phyloP scores from a whole-genome alignment of 2,113 vertebrate genomes.

The Okapia johnstoni region DNA sequence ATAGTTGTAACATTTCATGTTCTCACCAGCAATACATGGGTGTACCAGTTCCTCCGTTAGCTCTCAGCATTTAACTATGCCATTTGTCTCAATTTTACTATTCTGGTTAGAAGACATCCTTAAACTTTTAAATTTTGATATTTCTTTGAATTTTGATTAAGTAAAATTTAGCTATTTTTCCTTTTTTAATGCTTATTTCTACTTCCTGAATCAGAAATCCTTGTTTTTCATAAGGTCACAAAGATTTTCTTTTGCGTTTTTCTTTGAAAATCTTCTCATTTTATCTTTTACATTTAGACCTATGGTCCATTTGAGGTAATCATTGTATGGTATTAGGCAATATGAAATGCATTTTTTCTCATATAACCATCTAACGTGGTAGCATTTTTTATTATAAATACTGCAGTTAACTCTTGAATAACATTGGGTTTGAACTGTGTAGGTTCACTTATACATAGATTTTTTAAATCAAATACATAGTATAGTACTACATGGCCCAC shows the following conservation, averaged over 20 bases:
- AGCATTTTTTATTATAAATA: neutral
- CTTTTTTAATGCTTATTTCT: neutral
- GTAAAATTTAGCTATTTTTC: neutral
- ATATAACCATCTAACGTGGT: neutral
- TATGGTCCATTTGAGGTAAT: neutral
- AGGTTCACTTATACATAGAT: neutral
- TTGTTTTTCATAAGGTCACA: neutral
- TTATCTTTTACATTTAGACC: neutral
- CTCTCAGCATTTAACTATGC: neutral
- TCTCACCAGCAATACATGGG: neutral
- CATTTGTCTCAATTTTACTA: neutral
- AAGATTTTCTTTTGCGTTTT: neutral
- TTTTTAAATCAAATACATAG: neutral
- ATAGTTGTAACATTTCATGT: neutral
- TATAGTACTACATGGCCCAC: neutral
- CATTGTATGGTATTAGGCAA: neutral
- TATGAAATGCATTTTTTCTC: neutral
- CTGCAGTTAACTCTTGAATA: neutral
- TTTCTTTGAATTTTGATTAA: neutral
- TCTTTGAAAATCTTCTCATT: neutral
- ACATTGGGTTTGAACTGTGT: neutral
- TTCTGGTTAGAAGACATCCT: neutral
- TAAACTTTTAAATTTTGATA: neutral
- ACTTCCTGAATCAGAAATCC: neutral
- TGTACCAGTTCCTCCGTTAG: neutral